These are phyloP conservation scores for Lepidurus packardi DNA, from an alignment of 1,140 invertebrate genomes.

Conservation along the genomic window DNA sequence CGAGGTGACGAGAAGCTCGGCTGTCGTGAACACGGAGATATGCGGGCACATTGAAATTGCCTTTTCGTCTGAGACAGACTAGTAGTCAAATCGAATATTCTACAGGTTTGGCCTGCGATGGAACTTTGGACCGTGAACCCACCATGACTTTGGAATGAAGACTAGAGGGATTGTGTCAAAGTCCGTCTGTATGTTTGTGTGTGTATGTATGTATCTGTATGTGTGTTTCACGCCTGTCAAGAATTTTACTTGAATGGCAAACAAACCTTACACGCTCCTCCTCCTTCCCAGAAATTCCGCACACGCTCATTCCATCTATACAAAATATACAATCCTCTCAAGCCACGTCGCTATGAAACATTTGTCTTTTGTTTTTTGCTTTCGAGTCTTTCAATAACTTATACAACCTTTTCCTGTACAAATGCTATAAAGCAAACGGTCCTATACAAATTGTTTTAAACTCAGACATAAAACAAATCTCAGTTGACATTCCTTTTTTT, in stretches of 20 bases:
- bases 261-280: neutral
- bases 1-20: neutral
- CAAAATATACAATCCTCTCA: slow-evolving; percentile 16
- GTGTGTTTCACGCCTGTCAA: slow-evolving; percentile 1
- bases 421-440: neutral
- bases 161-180: slow-evolving; percentile 5
- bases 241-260: neutral
- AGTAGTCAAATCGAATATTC: neutral
- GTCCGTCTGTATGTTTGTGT: neutral
- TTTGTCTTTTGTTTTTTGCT: neutral
- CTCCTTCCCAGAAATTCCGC: neutral
- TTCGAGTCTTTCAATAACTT: neutral
- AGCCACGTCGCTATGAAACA: neutral
- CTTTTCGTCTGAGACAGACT: slow-evolving; percentile 7
- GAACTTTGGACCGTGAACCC: slow-evolving; percentile 20
- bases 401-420: neutral
- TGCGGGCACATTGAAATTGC: neutral
- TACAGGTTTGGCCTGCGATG: neutral
- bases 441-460: neutral
- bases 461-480: neutral
- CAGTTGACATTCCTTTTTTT: neutral
- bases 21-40: slow-evolving; percentile 3
- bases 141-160: slow-evolving; percentile 15
- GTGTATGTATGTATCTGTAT: neutral
- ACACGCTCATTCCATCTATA: neutral